Evolutionary conservation across 2,797 vertebrate species (phyloP), one percentile per base, ranked within the genome.

Genomic region (Falco rusticolus): DNA sequence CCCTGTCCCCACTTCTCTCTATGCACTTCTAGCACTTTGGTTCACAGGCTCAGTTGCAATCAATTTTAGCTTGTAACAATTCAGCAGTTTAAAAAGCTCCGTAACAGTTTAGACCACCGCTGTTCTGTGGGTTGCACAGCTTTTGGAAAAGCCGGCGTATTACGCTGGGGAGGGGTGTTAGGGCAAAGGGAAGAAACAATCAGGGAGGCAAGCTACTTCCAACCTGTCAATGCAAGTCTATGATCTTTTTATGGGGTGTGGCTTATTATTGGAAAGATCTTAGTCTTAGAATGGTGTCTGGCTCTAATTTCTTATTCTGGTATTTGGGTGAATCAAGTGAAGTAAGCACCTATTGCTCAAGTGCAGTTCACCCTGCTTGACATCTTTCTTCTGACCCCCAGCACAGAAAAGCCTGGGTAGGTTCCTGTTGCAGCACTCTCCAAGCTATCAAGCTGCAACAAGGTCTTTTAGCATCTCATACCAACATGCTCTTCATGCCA

Each of bases 11-110:
- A 15, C 26, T 82, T 89, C 50, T 63, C 41, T 63, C 31, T 28
- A 9, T 51, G 18, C 18, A 34, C 65, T 90, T 77, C 89, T 75
- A 72, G 29, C 80, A 71, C 64, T 63, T 70, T 90, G 72, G 85
- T 87, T 94, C 94, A 81, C 74, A n/a, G 87, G 53, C 94, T 97
- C 72, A 33, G 71, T 87, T 72, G 90, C 93, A 96, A 97, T 97
- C 94, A 97, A 93, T 97, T 94, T 89, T 50, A 97, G 76, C 93
- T 97, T 92, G 71, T 89, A 97, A 93, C 76, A 86, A 94, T 94
- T 84, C 86, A 83, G 90, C 94, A 86, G 87, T 84, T 97, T 96
- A 39, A 94, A 94, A 93, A 91, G 95, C 92, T 95, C 84, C 65
- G 14, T 96, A 97, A 95, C 12, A 89, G 87, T 88, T 95, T 68